Base-by-base conservation (phyloP, 2,797 vertebrate genomes). In the Platyrinchus mystaceus region DNA sequence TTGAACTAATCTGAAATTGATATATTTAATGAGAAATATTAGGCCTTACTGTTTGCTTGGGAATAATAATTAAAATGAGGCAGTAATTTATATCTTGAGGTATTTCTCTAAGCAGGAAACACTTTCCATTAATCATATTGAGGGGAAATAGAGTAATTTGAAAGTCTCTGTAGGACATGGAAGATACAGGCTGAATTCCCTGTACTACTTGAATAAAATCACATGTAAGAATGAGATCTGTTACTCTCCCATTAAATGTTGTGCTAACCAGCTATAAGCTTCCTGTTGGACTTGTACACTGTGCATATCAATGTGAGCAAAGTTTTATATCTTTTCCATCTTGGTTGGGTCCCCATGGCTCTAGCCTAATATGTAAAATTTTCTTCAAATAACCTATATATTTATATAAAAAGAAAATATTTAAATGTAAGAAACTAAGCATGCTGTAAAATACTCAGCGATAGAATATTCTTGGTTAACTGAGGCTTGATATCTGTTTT, bases 21-120 rank as follows among this genome's bases (percentile, higher is more conserved):
- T 84, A 44, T 55, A 73, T 37, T 59, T 95, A 87, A 84, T 84
- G 44, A 95, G 41, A 17, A 63, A 69, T 75, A 91, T 73, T 88
- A 91, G 39, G 18, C 32, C 70, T 89, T 88, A 91, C 6, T 68
- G 7, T 86, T 93, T 90, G 5, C 76, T 88, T 94, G 83, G 86
- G 92, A 88, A 86, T 88, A 93, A 79, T 69, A 92, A 80, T 74
- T 83, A 67, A 84, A 92, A 47, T 86, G 81, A 39, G 1, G 0
- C 4, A 10, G 50, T 81, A 78, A 81, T 80, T 90, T 87, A 24
- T 80, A 81, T 59, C 66, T 94, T 81, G 24, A 18, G 37, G 2
- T 90, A 76, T 86, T 92, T 91, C 82, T 90, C 7, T 90, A 78
- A 68, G 27, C 55, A 69, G 16, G 21, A 78, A 94, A 71, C 26